Conservation (phyloP, 2,888 invertebrate genomes). For the Amphipyra tragopoginis region DNA sequence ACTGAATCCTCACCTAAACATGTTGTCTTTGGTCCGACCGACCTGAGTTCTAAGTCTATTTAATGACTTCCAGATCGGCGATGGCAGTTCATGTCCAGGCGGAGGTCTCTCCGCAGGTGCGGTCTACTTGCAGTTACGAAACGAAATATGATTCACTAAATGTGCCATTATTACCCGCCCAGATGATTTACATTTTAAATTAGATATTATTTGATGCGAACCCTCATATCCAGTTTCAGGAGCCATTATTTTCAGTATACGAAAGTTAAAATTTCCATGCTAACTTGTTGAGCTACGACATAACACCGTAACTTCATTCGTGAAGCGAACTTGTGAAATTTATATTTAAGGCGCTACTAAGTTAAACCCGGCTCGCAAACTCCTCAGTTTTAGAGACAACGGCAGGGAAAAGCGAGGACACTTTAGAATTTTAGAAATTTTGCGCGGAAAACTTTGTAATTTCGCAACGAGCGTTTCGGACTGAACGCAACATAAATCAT, state of each 20-base stretch:
- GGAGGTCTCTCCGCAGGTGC: no score
- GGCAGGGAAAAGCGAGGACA: constrained; percentile 74
- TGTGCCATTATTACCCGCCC: no score
- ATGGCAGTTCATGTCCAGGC: no score
- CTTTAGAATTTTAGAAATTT: constrained; percentile 88
- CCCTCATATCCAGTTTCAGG: constrained; percentile 43
- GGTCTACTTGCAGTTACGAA: no score
- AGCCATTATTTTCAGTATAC: constrained; percentile 66
- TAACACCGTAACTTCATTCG: constrained; percentile 81
- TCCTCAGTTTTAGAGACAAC: constrained; percentile 78
- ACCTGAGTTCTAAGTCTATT: no score
- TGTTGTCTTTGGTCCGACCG: no score
- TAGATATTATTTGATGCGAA: constrained; percentile 36
- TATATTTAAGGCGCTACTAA: constrained; percentile 86
- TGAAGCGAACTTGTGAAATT: constrained; percentile 82
- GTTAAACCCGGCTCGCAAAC: constrained; percentile 81
- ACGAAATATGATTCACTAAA: no score
- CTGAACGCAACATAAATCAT: constrained; percentile 81
- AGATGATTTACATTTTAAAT: constrained; percentile 30
- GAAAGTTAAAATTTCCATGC: constrained; percentile 72
- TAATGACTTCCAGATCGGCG: no score
- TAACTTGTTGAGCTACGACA: constrained; percentile 83
- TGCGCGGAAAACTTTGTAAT: constrained; percentile 81
- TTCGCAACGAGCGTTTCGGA: constrained; percentile 73
- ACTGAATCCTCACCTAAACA: no score